Base-by-base conservation (phyloP, 2,888 invertebrate genomes). In the Zonitis immaculata region DNA sequence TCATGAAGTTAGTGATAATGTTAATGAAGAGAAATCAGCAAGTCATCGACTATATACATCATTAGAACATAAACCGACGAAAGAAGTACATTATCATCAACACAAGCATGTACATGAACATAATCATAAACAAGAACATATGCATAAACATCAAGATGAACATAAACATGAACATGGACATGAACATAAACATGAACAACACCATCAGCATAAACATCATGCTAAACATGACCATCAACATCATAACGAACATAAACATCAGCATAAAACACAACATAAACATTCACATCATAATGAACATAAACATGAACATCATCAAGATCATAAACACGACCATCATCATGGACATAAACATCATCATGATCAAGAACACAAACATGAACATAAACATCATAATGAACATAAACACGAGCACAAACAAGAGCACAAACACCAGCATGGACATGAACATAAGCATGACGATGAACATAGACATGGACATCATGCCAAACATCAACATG, bases 31-130 rank as follows among this genome's bases (percentile, higher is more conserved):
- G 9, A 35, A 35, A 35, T 7, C 35, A 9, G 35, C 16, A 9
- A 35, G 35, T 35, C 9, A 1, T 1, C 35, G 18, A 35, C 4
- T 18, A 11, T 35, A 9, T 18, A 14, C 35, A 11, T 8, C 9
- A 3, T 16, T 9, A 1, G 3, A 35, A 3, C 16, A 18, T 8
- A 16, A 35, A 18, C 35, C 35, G 7, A 57, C 60, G 27, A 59
- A 51, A 26, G 62, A 62, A 54, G 60, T 62, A 1, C 62, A 62
- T 42, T 62, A 62, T 39, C 62, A 62, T 43, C 52, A 62, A 47
- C 62, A 62, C 52, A 54, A 60, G 32, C 62, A 62, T 43, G 28
- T 62, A 2, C 62, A 62, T 32, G 53, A 60, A 16, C 62, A 62
- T 47, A 45, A 58, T 18, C 62, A 62, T 20, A 60, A 62, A 43